Base-by-base conservation (phyloP, 37 sponge, comb jelly and placozoan genomes). In the Spongilla lacustris region DNA sequence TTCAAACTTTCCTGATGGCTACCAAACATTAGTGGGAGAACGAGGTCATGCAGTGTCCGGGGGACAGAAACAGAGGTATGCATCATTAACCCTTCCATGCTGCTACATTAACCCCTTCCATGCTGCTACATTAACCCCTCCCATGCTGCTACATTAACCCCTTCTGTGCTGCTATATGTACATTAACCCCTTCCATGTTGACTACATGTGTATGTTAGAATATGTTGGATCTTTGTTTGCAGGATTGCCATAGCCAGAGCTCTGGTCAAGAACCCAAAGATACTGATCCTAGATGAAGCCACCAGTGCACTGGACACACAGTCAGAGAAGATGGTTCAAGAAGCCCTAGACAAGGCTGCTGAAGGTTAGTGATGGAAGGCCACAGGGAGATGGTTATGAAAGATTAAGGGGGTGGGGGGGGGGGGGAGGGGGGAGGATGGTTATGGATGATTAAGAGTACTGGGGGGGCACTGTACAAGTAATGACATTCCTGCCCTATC, bases 21-120 rank as follows among this genome's bases (percentile, higher is more conserved):
- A 97, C 76, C 74, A 84, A 12, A 97, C 97, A 0, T 38, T 92
- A 23, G 91, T 97, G 23, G 97, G 97, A 28, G 97, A 97, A 81
- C 73, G 95, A 58, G 97, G 97, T 10, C 80, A 74, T 26, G 50
- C 97, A 28, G 82, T 97, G 50, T 97, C 97, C 36, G 97, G 97
- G 14, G 97, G 97, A 72, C 97, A 97, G 58, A 58, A 58, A 17
- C 58, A 58, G 21, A 58, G 58, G 58, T 58, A 17, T 58, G 58
- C 58, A 8, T 14, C 21, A 17, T 58, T 58, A 58, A 58, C 58
- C 58, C 58, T 17, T 58, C 11, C 21, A 1, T 58, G 58, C 58
- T 17, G 4, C 11, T 58, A 8, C 21, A 17, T 14, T 58, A 58
- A 58, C 58, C 58, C 12, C 19, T 58, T 58, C 21, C 1, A 13